Evolutionary conservation across 2,113 vertebrate genomes (phyloP).

Genomic region (Tragelaphus imberbis): DNA sequence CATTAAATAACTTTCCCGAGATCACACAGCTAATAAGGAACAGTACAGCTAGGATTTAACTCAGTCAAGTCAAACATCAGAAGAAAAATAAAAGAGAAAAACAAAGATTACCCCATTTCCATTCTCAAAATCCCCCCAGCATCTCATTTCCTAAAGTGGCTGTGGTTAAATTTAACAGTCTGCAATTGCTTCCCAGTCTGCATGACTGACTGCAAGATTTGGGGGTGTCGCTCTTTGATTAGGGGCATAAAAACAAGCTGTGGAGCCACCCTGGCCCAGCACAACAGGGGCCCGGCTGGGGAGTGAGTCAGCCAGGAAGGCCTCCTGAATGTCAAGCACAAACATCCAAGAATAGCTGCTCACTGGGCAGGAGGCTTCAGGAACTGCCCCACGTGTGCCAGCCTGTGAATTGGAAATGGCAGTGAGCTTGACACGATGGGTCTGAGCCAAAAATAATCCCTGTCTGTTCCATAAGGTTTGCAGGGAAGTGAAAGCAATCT

Average conservation of each 20-base stretch:
- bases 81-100: neutral
- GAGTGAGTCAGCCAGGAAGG: slow-evolving; percentile 74
- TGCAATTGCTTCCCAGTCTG: slow-evolving; percentile 53
- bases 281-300: slow-evolving; percentile 60
- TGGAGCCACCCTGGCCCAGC: slow-evolving; percentile 59
- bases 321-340: slow-evolving; percentile 66
- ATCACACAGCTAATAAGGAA: neutral
- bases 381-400: slow-evolving; percentile 43
- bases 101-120: neutral
- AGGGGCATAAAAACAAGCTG: slow-evolving; percentile 62
- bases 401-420: slow-evolving; percentile 47
- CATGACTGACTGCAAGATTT: slow-evolving; percentile 39
- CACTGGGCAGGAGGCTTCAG: slow-evolving; percentile 44
- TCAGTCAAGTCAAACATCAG: neutral
- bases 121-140: slow-evolving; percentile 36
- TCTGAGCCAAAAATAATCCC: slow-evolving; percentile 42
- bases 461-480: slow-evolving; percentile 5
- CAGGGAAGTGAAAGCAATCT: neutral
- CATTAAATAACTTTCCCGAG: neutral
- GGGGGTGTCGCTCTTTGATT: slow-evolving; percentile 69
- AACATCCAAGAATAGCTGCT: slow-evolving; percentile 72
- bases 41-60: neutral
- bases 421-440: slow-evolving; percentile 20
- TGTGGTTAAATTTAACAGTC: slow-evolving; percentile 74
- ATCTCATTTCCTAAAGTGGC: slow-evolving; percentile 39